Evolutionary conservation across 2,888 invertebrate genomes (phyloP).

Genomic region (Teleiodes luculella): DNA sequence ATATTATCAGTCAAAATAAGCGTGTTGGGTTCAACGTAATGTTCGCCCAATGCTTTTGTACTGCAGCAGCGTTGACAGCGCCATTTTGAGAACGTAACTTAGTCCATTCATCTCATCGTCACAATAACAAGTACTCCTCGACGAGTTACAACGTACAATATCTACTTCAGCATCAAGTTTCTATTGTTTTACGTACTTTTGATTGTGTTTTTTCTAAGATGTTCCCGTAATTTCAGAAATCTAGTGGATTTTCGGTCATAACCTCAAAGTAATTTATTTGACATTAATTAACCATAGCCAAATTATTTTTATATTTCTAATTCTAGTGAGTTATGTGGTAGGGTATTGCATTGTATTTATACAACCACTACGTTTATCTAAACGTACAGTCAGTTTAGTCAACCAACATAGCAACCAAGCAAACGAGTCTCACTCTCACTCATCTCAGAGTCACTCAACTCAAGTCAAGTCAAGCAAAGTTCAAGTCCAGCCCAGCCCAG

Average conservation of each 20-base stretch:
- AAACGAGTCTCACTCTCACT: no score
- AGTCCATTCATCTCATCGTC: no score
- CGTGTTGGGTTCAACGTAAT: slow-evolving; percentile 17
- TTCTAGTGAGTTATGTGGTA: not conserved
- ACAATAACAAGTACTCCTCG: no score
- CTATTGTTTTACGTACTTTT: not conserved
- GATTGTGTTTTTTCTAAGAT: not conserved
- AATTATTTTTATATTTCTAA: not conserved
- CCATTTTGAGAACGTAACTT: slow-evolving; percentile 25
- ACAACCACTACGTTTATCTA: no score
- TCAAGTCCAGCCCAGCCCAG: no score
- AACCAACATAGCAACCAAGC: no score
- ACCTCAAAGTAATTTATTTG: slow-evolving; percentile 13
- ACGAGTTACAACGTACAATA: not conserved
- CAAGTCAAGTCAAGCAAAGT: no score
- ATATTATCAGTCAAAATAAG: slow-evolving; percentile 37
- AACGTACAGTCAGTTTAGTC: no score
- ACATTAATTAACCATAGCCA: slow-evolving; percentile 3
- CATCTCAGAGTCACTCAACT: no score
- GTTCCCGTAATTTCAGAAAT: slow-evolving; percentile 5
- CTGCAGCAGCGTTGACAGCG: slow-evolving; percentile 24
- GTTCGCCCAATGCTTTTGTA: slow-evolving; percentile 9
- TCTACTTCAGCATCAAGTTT: not conserved
- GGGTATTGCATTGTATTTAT: no score
- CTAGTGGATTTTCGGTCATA: slow-evolving; percentile 3